Conservation (phyloP, 2,113 vertebrate genomes). For the Corydoras sp. region DNA sequence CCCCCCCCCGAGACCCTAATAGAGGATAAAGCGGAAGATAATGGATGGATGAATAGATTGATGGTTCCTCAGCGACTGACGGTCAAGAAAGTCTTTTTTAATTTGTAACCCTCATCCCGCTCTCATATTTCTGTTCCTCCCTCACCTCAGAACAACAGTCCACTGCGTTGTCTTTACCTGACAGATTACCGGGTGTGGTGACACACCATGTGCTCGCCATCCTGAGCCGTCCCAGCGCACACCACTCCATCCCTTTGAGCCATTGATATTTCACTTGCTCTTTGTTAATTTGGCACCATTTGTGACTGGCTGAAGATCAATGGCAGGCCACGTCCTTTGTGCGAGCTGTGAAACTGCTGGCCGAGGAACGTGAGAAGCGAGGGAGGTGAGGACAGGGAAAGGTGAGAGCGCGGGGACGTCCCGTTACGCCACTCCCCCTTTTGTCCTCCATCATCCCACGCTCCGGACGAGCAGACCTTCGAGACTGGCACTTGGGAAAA, state of each 20-base stretch:
- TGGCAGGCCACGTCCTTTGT: slow-evolving; percentile 44
- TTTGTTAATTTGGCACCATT: slow-evolving; percentile 47
- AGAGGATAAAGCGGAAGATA: too few species aligned
- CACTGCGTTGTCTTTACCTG: slow-evolving; percentile 15
- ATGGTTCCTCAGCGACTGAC: too few species aligned
- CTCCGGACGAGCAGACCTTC: slow-evolving; percentile 29
- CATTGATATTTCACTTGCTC: slow-evolving; percentile 38
- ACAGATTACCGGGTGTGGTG: slow-evolving; percentile 12
- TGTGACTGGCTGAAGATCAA: slow-evolving; percentile 37
- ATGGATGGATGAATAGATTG: too few species aligned
- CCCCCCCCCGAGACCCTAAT: too few species aligned
- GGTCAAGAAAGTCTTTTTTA: neutral
- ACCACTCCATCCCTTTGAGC: slow-evolving; percentile 23
- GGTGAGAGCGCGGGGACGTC: slow-evolving; percentile 41
- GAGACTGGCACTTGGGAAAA: slow-evolving; percentile 6
- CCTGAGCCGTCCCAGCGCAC: slow-evolving; percentile 15
- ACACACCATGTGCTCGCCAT: slow-evolving; percentile 15
- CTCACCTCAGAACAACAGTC: neutral
- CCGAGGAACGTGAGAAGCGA: slow-evolving; percentile 46
- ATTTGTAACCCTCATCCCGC: neutral
- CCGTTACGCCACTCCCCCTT: slow-evolving; percentile 35
- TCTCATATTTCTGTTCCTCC: slow-evolving; percentile 21
- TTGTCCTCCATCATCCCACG: slow-evolving; percentile 33
- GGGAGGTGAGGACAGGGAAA: slow-evolving; percentile 36
- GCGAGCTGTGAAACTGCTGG: slow-evolving; percentile 40